Evolutionary conservation across 2,113 vertebrate genomes (phyloP), one percentile per base, ranked within the genome.

Genomic region (Lathamus discolor): DNA sequence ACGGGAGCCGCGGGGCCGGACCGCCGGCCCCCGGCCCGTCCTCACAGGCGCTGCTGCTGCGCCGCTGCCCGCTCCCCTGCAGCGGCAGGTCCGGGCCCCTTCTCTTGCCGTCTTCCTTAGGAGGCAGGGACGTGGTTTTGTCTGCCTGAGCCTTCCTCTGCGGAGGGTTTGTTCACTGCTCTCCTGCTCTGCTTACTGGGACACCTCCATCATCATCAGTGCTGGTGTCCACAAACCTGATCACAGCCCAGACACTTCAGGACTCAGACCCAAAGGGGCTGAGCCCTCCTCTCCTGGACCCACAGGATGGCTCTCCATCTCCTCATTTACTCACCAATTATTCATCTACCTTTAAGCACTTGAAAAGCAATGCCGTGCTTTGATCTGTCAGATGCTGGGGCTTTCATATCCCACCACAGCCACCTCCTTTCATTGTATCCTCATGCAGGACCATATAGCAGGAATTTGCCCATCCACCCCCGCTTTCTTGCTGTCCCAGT

Each of bases 321-420:
- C 3, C 11, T 77, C 41, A 1, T 23, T 35, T 39, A 8, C 6
- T 15, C 15, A 10, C 64, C 0, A 0, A 20, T 39, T 66, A 13
- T 74, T 46, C 1, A 0, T 10, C 35, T 55, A 24, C 17, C 39
- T 70, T 68, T 31, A 59, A 76, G 57, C 19, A 7, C 11, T 51
- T 41, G 7, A 24, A 52, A 80, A 67, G 17, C 31, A 19, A 43
- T 6, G n/a, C 23, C 25, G 24, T 7, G 7, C 17, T 22, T 39
- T 17, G 28, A 44, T 14, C 31, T 20, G 28, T 18, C 62, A 61
- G 17, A 48, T 28, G 17, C 35, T 7, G 3, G 6, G n/a, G 18
- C 11, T 59, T 83, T 59, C n/a, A 7, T 14, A 33, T 27, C 31
- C 48, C 75, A 44, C 43, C 49, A 13, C 29, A 87, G 41, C 19